A percentile compares a stretch with the other conserved stretches of the same genome.
phyloP scores from a whole-genome alignment of 92 coral and sea anemone species.

The Actinostola sp. region DNA sequence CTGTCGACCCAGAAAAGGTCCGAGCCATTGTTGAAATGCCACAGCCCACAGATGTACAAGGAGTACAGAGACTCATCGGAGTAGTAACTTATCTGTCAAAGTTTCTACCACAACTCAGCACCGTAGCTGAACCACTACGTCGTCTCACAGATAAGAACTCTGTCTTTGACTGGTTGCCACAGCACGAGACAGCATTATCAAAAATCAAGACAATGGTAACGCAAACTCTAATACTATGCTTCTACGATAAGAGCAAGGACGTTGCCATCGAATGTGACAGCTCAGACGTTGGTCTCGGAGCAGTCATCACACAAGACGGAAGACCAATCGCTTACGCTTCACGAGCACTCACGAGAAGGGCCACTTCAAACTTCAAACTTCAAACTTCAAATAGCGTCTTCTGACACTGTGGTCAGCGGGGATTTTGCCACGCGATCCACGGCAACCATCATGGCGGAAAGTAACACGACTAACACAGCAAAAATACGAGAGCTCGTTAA shows the following conservation, averaged over 20 bases:
- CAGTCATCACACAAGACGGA: conserved; percentile 61
- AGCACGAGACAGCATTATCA: conserved; percentile 48
- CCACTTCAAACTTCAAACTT: too few relatives aligned
- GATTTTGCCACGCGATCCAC: too few relatives aligned
- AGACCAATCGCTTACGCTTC: conserved; percentile 54
- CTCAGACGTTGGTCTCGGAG: conserved; percentile 58
- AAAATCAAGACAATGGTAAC: conserved; percentile 50
- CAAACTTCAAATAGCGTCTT: too few relatives aligned
- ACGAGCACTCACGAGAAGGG: too few relatives aligned
- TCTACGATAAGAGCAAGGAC: conserved; percentile 44
- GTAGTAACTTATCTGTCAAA: conserved; percentile 46
- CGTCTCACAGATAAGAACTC: conserved; percentile 50
- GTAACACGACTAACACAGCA: too few relatives aligned
- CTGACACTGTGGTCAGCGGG: too few relatives aligned
- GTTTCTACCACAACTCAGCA: conserved; percentile 56
- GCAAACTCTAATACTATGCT: conserved; percentile 45
- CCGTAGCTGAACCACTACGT: conserved; percentile 51
- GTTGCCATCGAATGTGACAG: conserved; percentile 58
- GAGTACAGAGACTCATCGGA: conserved; percentile 50
- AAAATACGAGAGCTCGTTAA: too few relatives aligned
- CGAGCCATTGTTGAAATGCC: conserved; percentile 44
- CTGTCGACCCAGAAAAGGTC: conserved; percentile 48
- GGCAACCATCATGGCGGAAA: too few relatives aligned
- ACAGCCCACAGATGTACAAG: conserved; percentile 42
- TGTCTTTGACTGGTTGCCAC: conserved; percentile 57